Evolutionary conservation across 2,113 vertebrate species (phyloP).

Genomic region (Callocephalon fimbriatum): DNA sequence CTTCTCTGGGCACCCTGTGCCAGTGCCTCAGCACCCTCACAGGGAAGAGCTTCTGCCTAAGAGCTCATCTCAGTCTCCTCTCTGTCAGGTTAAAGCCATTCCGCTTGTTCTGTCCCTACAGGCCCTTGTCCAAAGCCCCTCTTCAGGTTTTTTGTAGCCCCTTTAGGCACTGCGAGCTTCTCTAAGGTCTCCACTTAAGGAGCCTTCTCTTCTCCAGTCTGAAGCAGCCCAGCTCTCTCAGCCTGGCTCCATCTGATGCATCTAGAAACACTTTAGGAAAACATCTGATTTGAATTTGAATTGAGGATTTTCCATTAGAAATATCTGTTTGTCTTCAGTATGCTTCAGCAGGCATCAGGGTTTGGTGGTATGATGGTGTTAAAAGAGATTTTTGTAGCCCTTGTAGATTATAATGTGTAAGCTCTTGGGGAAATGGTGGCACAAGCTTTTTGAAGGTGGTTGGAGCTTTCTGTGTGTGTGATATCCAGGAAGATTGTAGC

Average conservation of each 20-base stretch:
- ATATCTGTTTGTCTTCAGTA: background rate
- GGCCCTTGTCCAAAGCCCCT: background rate
- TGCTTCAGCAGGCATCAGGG: background rate
- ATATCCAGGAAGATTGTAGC: background rate
- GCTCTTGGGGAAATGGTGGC: background rate
- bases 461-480: background rate
- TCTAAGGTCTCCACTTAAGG: background rate
- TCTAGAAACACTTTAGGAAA: background rate
- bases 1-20: too few species aligned
- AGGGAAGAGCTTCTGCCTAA: background rate
- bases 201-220: background rate
- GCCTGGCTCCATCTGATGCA: background rate
- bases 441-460: background rate
- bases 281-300: background rate
- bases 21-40: background rate
- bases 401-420: background rate
- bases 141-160: accelerated
- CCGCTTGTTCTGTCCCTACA: background rate
- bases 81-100: background rate
- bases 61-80: background rate
- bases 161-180: background rate
- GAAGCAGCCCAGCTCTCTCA: background rate
- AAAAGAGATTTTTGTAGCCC: background rate
- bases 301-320: background rate
- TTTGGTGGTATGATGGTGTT: background rate